These are phyloP conservation scores for Limnephilus lunatus DNA, from an alignment of 2,888 invertebrate genomes.

Conservation along the genomic window DNA sequence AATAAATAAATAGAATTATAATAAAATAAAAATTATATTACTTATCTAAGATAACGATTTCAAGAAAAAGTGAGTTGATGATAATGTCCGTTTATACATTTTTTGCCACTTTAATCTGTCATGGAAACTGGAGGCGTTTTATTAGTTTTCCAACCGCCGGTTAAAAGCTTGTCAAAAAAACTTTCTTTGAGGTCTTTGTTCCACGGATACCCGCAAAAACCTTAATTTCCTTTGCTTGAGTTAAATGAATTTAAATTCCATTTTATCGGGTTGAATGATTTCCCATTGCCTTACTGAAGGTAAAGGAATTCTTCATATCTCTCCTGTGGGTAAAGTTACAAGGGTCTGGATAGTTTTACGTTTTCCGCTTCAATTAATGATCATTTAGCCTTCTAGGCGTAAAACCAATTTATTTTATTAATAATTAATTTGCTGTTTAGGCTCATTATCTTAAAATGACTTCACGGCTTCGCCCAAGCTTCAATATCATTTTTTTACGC, in stretches of 20 bases:
- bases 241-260: not conserved
- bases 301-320: constrained; percentile 15
- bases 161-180: not conserved
- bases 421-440: not conserved
- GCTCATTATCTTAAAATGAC: not conserved
- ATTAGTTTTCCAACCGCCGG: not conserved
- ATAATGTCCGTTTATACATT: not conserved
- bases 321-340: not conserved
- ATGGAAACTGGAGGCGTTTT: not conserved
- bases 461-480: not conserved
- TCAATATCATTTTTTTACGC: no score
- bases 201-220: not conserved
- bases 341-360: not conserved
- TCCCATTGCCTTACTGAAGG: not conserved
- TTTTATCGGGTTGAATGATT: constrained; percentile 5
- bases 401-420: not conserved
- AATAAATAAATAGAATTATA: no score
- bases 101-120: not conserved
- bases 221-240: not conserved
- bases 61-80: not conserved
- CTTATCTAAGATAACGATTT: not conserved
- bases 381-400: not conserved
- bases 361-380: not conserved
- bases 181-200: not conserved
- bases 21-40: no score